Percentiles rank a stretch among this genome's conserved stretches.
phyloP scores from a whole-genome alignment of 2,888 invertebrate genomes.

The Latrodectus hesperus region DNA sequence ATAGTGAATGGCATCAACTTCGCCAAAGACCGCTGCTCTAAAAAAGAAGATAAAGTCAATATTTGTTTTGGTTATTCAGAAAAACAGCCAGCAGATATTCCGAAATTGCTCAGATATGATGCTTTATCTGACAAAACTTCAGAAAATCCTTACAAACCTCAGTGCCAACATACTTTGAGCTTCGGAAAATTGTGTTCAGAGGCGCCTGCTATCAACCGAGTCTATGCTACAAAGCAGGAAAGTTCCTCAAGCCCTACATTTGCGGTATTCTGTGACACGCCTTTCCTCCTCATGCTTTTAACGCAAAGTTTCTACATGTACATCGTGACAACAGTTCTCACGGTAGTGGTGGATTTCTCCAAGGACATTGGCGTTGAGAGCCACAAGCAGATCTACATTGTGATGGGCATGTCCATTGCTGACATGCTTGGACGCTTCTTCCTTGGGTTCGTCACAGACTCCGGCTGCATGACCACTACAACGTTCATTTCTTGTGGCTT shows the following conservation, averaged over 20 bases:
- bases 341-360: constrained; percentile 23
- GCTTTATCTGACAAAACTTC: neutral
- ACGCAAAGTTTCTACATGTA: constrained; percentile 23
- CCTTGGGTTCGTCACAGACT: constrained; percentile 32
- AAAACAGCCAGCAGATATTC: neutral
- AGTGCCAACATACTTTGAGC: neutral
- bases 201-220: neutral
- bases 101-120: too few species aligned
- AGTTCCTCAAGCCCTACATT: neutral
- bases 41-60: neutral
- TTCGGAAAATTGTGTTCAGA: neutral
- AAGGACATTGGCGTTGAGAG: constrained; percentile 19
- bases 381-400: constrained; percentile 11
- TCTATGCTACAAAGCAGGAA: neutral
- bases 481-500: constrained; percentile 9
- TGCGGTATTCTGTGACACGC: constrained; percentile 14
- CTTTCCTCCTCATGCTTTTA: constrained; percentile 21
- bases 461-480: neutral
- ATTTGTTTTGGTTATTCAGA: neutral
- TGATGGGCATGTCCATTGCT: constrained; percentile 23
- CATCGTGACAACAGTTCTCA: constrained; percentile 10
- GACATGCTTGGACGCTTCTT: constrained; percentile 37
- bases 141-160: neutral
- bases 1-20: too few species aligned
- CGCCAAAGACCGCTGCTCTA: neutral